A percentile compares a stretch with the other conserved stretches of the same genome.
Evolutionary conservation across 1,140 invertebrate genomes (phyloP).

Genomic region (Thaumatotibia leucotreta): DNA sequence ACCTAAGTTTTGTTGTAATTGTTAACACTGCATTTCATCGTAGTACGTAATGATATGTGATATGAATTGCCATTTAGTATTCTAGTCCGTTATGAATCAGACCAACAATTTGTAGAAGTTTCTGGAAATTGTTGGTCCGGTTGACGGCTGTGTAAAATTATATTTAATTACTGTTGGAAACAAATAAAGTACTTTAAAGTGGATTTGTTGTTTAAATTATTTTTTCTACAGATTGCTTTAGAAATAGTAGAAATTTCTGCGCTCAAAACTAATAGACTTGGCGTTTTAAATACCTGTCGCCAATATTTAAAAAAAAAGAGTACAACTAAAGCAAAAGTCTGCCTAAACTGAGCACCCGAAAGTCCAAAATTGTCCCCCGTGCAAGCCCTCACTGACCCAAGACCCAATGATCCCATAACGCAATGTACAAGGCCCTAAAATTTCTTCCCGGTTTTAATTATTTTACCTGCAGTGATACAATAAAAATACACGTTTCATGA

Average conservation of each 20-base stretch:
- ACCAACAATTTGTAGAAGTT: background rate
- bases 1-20: background rate
- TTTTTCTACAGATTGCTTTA: background rate
- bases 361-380: too few species aligned
- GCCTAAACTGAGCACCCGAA: too few species aligned
- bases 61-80: conserved; percentile 39
- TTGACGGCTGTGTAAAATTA: background rate
- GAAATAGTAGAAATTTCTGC: too few species aligned
- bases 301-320: too few species aligned
- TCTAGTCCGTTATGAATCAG: conserved; percentile 22
- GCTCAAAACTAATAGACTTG: too few species aligned
- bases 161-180: conserved; percentile 2
- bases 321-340: too few species aligned
- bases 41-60: conserved; percentile 23
- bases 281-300: too few species aligned
- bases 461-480: background rate
- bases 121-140: background rate
- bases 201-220: background rate
- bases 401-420: too few species aligned
- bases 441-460: background rate
- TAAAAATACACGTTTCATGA: background rate
- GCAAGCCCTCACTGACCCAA: too few species aligned
- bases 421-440: too few species aligned
- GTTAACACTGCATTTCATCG: background rate
- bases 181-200: background rate